Base-by-base conservation (phyloP, 2,113 vertebrate genomes). In the Caranx melampygus region DNA sequence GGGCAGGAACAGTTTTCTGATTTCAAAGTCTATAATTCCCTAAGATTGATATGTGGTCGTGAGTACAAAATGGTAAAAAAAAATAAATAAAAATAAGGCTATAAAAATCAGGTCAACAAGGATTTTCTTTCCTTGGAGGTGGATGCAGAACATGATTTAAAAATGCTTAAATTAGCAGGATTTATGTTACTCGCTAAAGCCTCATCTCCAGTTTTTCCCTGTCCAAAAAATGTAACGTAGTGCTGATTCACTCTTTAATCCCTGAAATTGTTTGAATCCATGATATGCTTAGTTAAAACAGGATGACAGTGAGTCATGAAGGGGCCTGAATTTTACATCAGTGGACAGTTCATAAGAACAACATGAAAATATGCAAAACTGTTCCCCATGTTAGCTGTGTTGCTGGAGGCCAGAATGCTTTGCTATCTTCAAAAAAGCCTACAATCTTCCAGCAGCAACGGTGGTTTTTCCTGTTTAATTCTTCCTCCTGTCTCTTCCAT, bases 191-290 rank as follows among this genome's bases (percentile, higher is more conserved):
- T 37, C 10, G 40, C 37, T 34, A 78, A 68, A 68, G 7, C 40
- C 40, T 47, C 37, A 18, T 59, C 74, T 67, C 14, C 3, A 26
- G 1, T 52, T 71, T 55, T 79, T 20, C 2, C 4, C 26, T 42
- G 16, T 49, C 49, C 6, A 61, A 40, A 60, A 40, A 40, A 2
- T 45, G 13, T 55, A 31, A 26, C 35, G 0, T 66, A 9, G 33
- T 63, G 18, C 13, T 72, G 57, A 79, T 64, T 79, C 16, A 35
- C 34, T 58, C 26, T 52, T 52, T 69, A 54, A 59, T 68, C 54
- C 49, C 34, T 65, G 8, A 62, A 4, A 42, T 63, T 69, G 31
- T 52, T 54, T 47, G 89, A 94, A 95, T 92, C 0, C 5, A 52
- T 68, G 63, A 52, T 66, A 54, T 4, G n/a, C 6, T 67, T 51